Percentiles rank a stretch among this genome's conserved stretches.
These are phyloP conservation scores for Cheilosia variabilis DNA, from an alignment of 2,888 invertebrate genomes.

Conservation along the genomic window DNA sequence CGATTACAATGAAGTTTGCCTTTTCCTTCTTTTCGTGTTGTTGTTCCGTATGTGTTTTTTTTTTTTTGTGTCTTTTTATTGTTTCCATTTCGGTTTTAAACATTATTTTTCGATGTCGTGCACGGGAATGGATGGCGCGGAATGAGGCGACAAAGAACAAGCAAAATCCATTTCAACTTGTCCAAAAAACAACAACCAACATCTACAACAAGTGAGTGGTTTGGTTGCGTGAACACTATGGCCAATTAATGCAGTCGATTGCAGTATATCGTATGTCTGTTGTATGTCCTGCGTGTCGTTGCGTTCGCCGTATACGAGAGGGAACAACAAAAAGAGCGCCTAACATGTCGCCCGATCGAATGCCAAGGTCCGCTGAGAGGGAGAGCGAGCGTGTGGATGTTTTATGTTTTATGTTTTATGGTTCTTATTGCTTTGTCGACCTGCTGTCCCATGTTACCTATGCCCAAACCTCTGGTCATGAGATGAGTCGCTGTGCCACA, in stretches of 20 bases:
- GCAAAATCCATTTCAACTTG: slow-evolving; percentile 70
- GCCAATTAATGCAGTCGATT: slow-evolving; percentile 75
- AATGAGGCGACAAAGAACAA: slow-evolving; percentile 73
- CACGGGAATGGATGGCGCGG: slow-evolving; percentile 16
- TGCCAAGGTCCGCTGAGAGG: slow-evolving; percentile 64
- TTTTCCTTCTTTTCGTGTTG: slow-evolving; percentile 5
- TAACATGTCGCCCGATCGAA: slow-evolving; percentile 68
- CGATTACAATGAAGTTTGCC: slow-evolving; percentile 58
- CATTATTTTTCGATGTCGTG: slow-evolving; percentile 68
- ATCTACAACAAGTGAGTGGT: slow-evolving; percentile 47
- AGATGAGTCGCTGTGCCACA: slow-evolving; percentile 63
- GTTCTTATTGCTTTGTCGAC: too few relatives aligned
- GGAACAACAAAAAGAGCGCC: slow-evolving; percentile 39
- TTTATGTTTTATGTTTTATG: slow-evolving; percentile 26
- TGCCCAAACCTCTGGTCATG: slow-evolving; percentile 32
- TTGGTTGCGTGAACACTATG: slow-evolving; percentile 71
- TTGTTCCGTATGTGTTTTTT: too few relatives aligned
- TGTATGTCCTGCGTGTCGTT: slow-evolving; percentile 65
- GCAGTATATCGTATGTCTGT: slow-evolving; percentile 11
- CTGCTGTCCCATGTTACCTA: slow-evolving; percentile 50
- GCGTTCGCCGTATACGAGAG: slow-evolving; percentile 9
- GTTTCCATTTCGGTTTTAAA: slow-evolving; percentile 52
- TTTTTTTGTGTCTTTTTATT: slow-evolving; percentile 63
- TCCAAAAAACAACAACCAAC: slow-evolving; percentile 2
- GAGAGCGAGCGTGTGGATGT: slow-evolving; percentile 40